A percentile compares a stretch with the other conserved stretches of the same genome.
phyloP scores from a whole-genome alignment of 1,140 invertebrate species.

The Latrodectus geometricus region DNA sequence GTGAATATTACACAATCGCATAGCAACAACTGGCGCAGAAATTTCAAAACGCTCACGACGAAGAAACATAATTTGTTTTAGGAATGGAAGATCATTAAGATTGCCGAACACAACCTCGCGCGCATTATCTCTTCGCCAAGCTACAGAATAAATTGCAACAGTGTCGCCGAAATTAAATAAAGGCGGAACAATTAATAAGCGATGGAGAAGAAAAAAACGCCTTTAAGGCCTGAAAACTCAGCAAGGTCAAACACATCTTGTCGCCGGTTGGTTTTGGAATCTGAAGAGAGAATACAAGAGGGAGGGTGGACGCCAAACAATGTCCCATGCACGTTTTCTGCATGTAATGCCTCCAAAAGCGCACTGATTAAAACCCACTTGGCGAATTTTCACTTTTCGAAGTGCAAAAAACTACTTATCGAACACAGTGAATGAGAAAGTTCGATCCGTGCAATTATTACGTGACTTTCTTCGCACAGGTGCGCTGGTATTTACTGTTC shows the following conservation, averaged over 20 bases:
- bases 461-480: slow-evolving; percentile 47
- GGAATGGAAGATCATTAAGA: too few relatives aligned
- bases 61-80: too few relatives aligned
- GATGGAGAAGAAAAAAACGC: neutral
- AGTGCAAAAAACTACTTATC: slow-evolving; percentile 8
- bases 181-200: too few relatives aligned
- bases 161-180: too few relatives aligned
- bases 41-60: too few relatives aligned
- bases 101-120: too few relatives aligned
- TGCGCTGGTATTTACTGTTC: neutral
- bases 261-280: neutral
- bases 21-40: too few relatives aligned
- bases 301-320: slow-evolving; percentile 5
- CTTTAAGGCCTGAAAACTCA: neutral
- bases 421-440: neutral
- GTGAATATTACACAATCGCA: too few relatives aligned
- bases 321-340: slow-evolving; percentile 4
- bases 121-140: too few relatives aligned
- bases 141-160: too few relatives aligned
- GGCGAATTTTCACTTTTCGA: slow-evolving; percentile 20
- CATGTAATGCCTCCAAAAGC: neutral
- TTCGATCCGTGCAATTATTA: slow-evolving; percentile 10
- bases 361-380: neutral
- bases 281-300: neutral
- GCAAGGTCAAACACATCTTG: neutral